phyloP scores from a whole-genome alignment of 2,888 invertebrate genomes.

The Aphidius colemani region DNA sequence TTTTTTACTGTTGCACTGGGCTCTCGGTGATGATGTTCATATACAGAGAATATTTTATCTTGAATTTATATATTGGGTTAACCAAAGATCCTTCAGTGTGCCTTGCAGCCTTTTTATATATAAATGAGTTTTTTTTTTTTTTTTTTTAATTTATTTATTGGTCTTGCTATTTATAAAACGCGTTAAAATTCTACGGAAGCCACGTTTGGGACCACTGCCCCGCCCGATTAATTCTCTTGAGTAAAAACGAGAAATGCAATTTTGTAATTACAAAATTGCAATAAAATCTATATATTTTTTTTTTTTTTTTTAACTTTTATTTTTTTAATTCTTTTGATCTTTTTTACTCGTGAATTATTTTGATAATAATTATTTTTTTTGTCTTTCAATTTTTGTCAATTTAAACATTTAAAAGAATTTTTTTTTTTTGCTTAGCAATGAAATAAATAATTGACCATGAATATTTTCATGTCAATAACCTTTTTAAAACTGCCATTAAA shows the following conservation, averaged over 20 bases:
- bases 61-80: constrained; percentile 19
- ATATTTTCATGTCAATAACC: constrained; percentile 26
- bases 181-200: constrained; percentile 37
- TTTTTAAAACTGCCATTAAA: not conserved
- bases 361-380: constrained; percentile 1
- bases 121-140: no score
- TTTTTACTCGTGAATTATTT: not conserved
- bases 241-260: constrained; percentile 35
- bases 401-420: no score
- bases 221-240: constrained; percentile 35
- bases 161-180: constrained; percentile 36
- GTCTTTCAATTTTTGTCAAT: not conserved
- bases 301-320: not conserved
- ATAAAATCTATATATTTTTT: constrained; percentile 9
- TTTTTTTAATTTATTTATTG: no score
- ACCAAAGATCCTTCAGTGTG: constrained; percentile 26
- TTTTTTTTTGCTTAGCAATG: not conserved
- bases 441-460: constrained; percentile 32
- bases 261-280: constrained; percentile 42
- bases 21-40: not conserved
- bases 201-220: constrained; percentile 12
- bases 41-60: constrained; percentile 5
- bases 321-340: constrained; percentile 2
- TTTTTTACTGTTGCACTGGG: not conserved
- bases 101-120: not conserved